These are phyloP conservation scores for Sebastes matsubarae DNA, from an alignment of 2,797 vertebrate genomes.

Conservation along the genomic window DNA sequence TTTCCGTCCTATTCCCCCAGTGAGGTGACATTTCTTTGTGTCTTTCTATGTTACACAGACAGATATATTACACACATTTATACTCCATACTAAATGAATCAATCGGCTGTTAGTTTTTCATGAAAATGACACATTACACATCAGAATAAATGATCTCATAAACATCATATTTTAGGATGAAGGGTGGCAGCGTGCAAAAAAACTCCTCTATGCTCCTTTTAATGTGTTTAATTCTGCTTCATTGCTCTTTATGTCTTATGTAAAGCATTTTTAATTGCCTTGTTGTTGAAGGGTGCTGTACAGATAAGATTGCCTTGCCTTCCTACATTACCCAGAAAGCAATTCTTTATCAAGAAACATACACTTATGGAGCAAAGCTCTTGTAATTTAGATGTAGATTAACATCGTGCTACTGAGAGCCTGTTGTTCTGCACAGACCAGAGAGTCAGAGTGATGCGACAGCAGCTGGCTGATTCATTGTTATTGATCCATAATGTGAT, in stretches of 20 bases:
- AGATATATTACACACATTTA: background rate
- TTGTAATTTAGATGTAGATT: background rate
- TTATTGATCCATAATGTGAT: conserved; percentile 69
- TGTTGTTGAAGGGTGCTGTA: background rate
- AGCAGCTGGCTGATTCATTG: conserved; percentile 37
- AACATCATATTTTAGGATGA: background rate
- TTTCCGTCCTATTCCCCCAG: conserved; percentile 21
- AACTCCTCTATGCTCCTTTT: background rate
- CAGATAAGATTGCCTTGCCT: background rate
- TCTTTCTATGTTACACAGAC: conserved; percentile 3
- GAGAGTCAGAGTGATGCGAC: conserved; percentile 23
- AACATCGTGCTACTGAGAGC: background rate
- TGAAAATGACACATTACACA: background rate
- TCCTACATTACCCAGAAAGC: conserved; percentile 44
- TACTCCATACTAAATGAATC: background rate
- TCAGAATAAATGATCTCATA: background rate
- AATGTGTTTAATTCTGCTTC: background rate
- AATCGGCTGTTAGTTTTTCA: background rate
- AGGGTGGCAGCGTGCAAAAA: too few species aligned
- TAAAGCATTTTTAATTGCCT: background rate
- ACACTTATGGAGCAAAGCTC: background rate
- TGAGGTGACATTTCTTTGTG: conserved; percentile 39
- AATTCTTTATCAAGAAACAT: background rate
- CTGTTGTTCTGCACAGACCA: background rate
- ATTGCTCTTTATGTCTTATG: background rate